These are phyloP conservation scores for Lycopodina hypogea DNA, from an alignment of 37 sponge, comb jelly and placozoan species.

Conservation along the genomic window DNA sequence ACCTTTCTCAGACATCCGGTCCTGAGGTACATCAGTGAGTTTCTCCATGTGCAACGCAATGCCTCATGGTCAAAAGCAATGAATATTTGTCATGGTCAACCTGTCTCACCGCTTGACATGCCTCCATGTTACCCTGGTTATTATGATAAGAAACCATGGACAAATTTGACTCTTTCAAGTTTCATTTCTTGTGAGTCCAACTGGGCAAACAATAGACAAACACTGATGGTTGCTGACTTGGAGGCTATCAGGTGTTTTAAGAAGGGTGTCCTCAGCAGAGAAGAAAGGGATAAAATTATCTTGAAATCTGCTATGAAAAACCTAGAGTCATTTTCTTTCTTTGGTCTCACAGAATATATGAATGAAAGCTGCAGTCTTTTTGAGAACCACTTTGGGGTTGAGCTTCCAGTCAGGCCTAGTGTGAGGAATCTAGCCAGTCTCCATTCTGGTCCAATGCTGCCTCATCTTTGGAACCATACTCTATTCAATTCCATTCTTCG, in stretches of 20 bases:
- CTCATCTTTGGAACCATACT: slow-evolving; percentile 26
- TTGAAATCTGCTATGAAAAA: slow-evolving; percentile 73
- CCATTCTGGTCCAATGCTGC: slow-evolving; percentile 35
- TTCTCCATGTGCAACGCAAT: slow-evolving; percentile 71
- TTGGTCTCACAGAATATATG: slow-evolving; percentile 77
- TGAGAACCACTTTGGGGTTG: slow-evolving; percentile 69
- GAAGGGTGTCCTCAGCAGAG: not conserved
- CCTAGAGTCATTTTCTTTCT: slow-evolving; percentile 56
- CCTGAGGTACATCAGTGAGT: slow-evolving; percentile 81
- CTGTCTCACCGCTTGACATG: slow-evolving; percentile 19
- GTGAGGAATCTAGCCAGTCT: slow-evolving; percentile 22
- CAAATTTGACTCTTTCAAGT: slow-evolving; percentile 47
- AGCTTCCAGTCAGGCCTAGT: slow-evolving; percentile 46
- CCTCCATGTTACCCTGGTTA: slow-evolving; percentile 76
- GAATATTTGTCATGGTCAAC: slow-evolving; percentile 30
- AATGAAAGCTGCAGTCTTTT: slow-evolving; percentile 58
- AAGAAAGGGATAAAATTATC: slow-evolving; percentile 25
- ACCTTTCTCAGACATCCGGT: slow-evolving; percentile 80
- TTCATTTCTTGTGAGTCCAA: slow-evolving; percentile 77
- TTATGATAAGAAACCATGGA: slow-evolving; percentile 52
- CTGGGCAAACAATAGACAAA: slow-evolving; percentile 82
- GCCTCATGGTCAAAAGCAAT: slow-evolving; percentile 52
- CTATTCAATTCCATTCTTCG: slow-evolving; percentile 33
- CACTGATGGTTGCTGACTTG: slow-evolving; percentile 73
- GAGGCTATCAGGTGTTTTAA: slow-evolving; percentile 56